Evolutionary conservation across 2,888 invertebrate genomes (phyloP).

Genomic region (Thalpophila matura): DNA sequence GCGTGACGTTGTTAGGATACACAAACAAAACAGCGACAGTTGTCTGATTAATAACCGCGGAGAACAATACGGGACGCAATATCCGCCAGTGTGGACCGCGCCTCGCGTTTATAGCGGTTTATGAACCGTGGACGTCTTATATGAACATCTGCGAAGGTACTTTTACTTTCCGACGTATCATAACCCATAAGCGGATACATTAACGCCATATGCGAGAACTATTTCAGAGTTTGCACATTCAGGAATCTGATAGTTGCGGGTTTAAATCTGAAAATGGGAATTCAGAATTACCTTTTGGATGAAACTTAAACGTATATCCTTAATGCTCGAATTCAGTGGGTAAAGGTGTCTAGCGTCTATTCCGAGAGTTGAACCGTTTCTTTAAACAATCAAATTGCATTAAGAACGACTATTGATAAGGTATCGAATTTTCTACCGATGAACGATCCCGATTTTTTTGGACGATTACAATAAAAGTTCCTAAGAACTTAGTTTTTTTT

Average conservation of each 20-base stretch:
- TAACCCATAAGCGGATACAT: conserved; percentile 51
- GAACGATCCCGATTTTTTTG: neutral
- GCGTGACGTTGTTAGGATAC: conserved; percentile 65
- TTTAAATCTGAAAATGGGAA: conserved; percentile 36
- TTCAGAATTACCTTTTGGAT: conserved; percentile 31
- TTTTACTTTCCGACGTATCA: conserved; percentile 59
- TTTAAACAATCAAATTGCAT: neutral
- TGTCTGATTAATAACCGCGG: conserved; percentile 72
- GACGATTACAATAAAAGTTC: no score
- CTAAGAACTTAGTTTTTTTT: no score
- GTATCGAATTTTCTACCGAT: neutral
- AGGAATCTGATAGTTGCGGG: conserved; percentile 6
- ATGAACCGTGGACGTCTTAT: conserved; percentile 68
- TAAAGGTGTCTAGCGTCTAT: neutral
- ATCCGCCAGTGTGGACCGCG: conserved; percentile 75
- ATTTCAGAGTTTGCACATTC: conserved; percentile 41
- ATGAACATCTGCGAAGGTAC: conserved; percentile 62
- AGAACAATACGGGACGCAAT: conserved; percentile 80
- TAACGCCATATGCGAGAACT: conserved; percentile 53
- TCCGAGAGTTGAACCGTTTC: neutral
- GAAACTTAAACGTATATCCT: conserved; percentile 35
- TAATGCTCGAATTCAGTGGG: conserved; percentile 32
- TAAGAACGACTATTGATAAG: no score
- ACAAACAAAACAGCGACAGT: conserved; percentile 68
- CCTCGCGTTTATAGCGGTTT: conserved; percentile 65